Percentiles rank a stretch among this genome's conserved stretches.
Conservation (phyloP, 2,113 vertebrate species). For the Ifrita kowaldi region DNA sequence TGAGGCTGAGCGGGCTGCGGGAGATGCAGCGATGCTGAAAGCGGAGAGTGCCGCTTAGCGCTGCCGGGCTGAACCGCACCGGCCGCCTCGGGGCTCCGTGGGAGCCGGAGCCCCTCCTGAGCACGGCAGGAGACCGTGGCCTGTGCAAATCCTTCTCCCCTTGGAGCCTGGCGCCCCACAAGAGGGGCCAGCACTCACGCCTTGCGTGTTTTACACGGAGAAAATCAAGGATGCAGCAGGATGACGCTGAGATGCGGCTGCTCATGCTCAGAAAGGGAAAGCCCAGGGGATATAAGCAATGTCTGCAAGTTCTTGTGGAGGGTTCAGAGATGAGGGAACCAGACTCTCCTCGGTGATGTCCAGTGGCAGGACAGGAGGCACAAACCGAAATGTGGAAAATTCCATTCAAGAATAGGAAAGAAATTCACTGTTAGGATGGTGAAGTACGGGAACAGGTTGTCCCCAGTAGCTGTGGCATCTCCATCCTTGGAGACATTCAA, state of each 20-base stretch:
- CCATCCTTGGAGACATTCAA: background rate
- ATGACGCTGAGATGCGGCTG: background rate
- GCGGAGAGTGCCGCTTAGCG: conserved; percentile 40
- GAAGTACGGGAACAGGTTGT: background rate
- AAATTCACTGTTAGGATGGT: background rate
- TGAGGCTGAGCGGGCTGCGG: background rate
- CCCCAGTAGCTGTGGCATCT: background rate
- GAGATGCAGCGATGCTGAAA: background rate
- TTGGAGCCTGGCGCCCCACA: background rate
- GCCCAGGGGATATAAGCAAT: accelerated
- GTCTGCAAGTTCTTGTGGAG: background rate
- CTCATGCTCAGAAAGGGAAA: accelerated
- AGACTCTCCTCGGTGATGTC: background rate
- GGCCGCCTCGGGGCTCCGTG: background rate
- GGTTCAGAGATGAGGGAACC: background rate
- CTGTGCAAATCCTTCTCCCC: accelerated
- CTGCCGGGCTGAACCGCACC: background rate
- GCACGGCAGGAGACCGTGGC: background rate
- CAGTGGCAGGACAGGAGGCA: background rate
- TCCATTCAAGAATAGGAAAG: background rate
- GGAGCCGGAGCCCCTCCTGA: accelerated
- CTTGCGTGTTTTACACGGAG: accelerated
- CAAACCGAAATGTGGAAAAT: background rate
- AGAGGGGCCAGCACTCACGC: accelerated
- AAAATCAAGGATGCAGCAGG: background rate